Evolutionary conservation across 2,888 invertebrate genomes (phyloP).

Genomic region (Scelioninae gen. 1): DNA sequence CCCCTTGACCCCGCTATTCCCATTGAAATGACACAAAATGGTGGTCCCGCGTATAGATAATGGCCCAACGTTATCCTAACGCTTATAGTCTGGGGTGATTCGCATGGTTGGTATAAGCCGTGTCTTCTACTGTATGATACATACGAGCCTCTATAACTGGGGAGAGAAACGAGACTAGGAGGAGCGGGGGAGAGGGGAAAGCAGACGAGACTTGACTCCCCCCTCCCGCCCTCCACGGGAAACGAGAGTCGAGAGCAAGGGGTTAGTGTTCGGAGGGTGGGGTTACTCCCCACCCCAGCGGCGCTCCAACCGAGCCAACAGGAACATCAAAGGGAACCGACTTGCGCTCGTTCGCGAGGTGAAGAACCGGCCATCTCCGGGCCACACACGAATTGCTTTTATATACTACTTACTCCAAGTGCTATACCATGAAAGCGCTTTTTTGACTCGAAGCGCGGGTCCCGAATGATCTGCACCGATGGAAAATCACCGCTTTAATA

Average conservation of each 20-base stretch:
- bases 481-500: conserved; percentile 49
- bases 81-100: conserved; percentile 4
- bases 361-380: conserved; percentile 84
- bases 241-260: conserved; percentile 66
- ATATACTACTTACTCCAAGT: conserved; percentile 83
- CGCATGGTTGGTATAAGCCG: conserved; percentile 12
- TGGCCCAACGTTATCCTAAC: conserved; percentile 29
- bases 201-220: not conserved
- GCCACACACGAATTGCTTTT: conserved; percentile 85
- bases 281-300: conserved; percentile 61
- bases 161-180: conserved; percentile 54
- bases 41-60: conserved; percentile 34
- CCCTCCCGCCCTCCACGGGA: conserved; percentile 1
- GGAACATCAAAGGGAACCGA: conserved; percentile 84
- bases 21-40: conserved; percentile 29
- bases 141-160: conserved; percentile 59
- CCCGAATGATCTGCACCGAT: conserved; percentile 55
- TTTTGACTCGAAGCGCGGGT: conserved; percentile 72
- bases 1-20: conserved; percentile 5
- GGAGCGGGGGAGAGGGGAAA: not conserved
- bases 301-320: conserved; percentile 79
- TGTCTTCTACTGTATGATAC: conserved; percentile 60
- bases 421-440: conserved; percentile 79
- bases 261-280: conserved; percentile 70
- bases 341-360: conserved; percentile 84